Evolutionary conservation across 2,113 vertebrate species (phyloP), one percentile per base, ranked within the genome.

Genomic region (Aplodontia rufa): DNA sequence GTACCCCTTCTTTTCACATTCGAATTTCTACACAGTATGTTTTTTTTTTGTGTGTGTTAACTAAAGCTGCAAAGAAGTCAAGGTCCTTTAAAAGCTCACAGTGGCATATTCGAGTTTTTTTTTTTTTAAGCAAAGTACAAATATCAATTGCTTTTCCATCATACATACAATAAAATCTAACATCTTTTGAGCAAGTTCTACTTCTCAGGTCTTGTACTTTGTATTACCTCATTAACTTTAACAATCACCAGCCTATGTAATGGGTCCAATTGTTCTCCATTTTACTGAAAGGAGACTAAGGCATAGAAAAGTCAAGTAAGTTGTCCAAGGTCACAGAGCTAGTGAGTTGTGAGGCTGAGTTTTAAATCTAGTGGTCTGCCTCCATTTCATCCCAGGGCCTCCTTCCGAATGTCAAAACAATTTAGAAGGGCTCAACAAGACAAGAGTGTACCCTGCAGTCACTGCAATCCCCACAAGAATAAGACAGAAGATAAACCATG

Each of bases 11-110:
- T 84, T 55, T 89, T 97, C 97, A 90, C 64, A 74, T 90, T 81
- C 0, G 55, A 66, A 49, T 96, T 96, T 91, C 69, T 95, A 78
- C 72, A 71, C 35, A 19, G 74, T 13, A 3, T 53, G 37, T 60
- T 97, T 74, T 89, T 62, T 26, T 26, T n/a, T n/a, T n/a, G n/a
- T n/a, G n/a, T 58, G 37, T 3, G 12, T 82, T 92, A 45, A 80
- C 55, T 45, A 62, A 75, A 68, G 87, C 74, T 42, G 8, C 22
- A 1, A n/a, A 75, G 60, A 91, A 96, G 93, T 89, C 94, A 93
- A 91, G 85, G 82, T 91, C 89, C 74, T 95, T 80, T 90, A 76
- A 74, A 64, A 85, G 79, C 86, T 94, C 51, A 58, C 42, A 60
- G 51, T 11, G 58, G 69, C 2, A 55, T 74, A 84, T 30, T 68